Conservation (phyloP, 2,888 invertebrate species). For the Mongoloraphidia duomilia region DNA sequence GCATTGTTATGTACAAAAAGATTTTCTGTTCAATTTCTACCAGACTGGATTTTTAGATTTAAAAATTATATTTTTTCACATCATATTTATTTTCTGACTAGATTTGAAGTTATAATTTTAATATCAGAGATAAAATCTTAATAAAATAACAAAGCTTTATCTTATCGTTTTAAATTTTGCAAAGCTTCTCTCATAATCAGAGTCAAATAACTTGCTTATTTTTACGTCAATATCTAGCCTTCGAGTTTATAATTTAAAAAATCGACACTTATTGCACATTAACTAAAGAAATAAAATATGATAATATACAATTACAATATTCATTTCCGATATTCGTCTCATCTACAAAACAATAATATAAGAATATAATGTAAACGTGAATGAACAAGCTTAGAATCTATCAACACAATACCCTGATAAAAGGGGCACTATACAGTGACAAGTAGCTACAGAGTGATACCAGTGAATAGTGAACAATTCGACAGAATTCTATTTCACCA, state of each 20-base stretch:
- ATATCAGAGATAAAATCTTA: background rate
- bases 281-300: background rate
- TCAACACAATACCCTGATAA: constrained; percentile 8
- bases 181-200: background rate
- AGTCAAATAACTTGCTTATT: background rate
- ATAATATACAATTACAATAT: background rate
- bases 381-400: constrained; percentile 3
- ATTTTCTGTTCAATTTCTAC: too few species aligned
- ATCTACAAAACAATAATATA: background rate
- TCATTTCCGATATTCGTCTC: constrained; percentile 5
- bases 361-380: background rate
- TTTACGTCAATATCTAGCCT: background rate
- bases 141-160: background rate
- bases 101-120: background rate
- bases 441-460: background rate
- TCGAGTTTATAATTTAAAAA: background rate
- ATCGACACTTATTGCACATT: constrained; percentile 3
- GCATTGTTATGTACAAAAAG: too few species aligned
- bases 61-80: too few species aligned
- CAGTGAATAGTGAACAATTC: background rate
- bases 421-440: constrained; percentile 3
- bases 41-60: too few species aligned
- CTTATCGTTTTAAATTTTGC: background rate
- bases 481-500: background rate
- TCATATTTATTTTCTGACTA: too few species aligned